A percentile compares a stretch with the other conserved stretches of the same genome.
phyloP scores from a whole-genome alignment of 2,797 vertebrate genomes.

The Crotalus adamanteus region DNA sequence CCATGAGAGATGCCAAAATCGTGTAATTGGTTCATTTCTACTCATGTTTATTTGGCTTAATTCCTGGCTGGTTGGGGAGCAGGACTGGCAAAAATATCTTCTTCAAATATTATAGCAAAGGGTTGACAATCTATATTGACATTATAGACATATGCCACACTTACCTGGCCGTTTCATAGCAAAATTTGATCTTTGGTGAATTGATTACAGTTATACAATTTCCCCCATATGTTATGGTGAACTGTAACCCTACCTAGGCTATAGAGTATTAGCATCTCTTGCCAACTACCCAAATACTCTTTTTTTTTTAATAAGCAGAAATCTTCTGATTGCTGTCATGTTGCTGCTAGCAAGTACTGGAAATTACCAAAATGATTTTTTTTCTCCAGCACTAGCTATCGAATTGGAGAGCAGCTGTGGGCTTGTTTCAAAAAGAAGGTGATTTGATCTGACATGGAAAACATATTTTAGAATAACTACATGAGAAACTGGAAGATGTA shows the following conservation, averaged over 20 bases:
- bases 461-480: not conserved
- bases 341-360: conserved; percentile 32
- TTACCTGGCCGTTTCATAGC: not conserved
- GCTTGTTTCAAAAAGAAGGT: conserved; percentile 34
- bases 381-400: conserved; percentile 22
- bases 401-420: conserved; percentile 45
- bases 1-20: not conserved
- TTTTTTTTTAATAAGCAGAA: conserved; percentile 23
- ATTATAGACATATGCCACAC: not conserved
- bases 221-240: not conserved
- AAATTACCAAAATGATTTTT: conserved; percentile 37
- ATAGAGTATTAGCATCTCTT: not conserved
- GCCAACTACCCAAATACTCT: not conserved
- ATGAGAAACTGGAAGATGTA: not conserved
- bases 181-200: not conserved
- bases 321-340: conserved; percentile 20
- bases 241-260: not conserved
- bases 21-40: not conserved
- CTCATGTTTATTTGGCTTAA: not conserved
- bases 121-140: not conserved
- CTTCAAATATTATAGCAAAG: not conserved
- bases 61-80: not conserved
- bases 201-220: not conserved
- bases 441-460: conserved; percentile 15
- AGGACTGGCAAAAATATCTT: not conserved